Base-by-base conservation (phyloP, 2,888 invertebrate species). In the Scaptomyza cyrtandrae region DNA sequence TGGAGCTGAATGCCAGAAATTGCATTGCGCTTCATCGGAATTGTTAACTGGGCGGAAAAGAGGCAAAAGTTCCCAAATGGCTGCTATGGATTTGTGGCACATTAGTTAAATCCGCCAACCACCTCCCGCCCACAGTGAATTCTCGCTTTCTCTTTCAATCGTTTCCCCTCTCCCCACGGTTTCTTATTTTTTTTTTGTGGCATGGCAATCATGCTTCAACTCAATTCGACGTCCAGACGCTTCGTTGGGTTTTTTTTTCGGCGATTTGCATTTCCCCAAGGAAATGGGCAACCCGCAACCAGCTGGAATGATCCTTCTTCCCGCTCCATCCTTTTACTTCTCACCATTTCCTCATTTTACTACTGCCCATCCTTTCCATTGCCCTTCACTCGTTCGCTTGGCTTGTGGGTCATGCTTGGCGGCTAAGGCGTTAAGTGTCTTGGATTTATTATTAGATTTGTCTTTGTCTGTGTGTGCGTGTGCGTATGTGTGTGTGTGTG, bases 381-480 rank as follows among this genome's bases (percentile, higher is more conserved):
- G 6, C 49, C 19, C 14, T 27, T 41, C 29, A 11, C 24, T 24
- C 14, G 29, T 7, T 33, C 41, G 56, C 48, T 37, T 67, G 66
- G 65, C 67, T 86, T 88, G 78, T 84, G 85, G 87, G 87, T 86
- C 87, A 81, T 84, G 87, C 75, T 81, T 53, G 71, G 84, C 71
- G 88, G 86, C 81, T 84, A 69, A 83, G 89, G 84, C 84, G 84
- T 84, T 84, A 84, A 84, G 84, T 84, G 89, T 76, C 89, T 86
- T 75, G 89, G 84, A 88, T 88, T 84, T 84, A 83, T 88, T 88
- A 86, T 84, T 86, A 86, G 84, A 84, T 88, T 88, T 88, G 81
- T 80, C 59, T 72, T 66, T 84, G 78, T 75, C 54, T 53, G 48
- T 49, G 53, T 35, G 52, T 39, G 39, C 33, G 39, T 29, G 53